These are phyloP conservation scores for Phyllostomus hastatus DNA, from an alignment of 2,113 vertebrate genomes.

Conservation along the genomic window DNA sequence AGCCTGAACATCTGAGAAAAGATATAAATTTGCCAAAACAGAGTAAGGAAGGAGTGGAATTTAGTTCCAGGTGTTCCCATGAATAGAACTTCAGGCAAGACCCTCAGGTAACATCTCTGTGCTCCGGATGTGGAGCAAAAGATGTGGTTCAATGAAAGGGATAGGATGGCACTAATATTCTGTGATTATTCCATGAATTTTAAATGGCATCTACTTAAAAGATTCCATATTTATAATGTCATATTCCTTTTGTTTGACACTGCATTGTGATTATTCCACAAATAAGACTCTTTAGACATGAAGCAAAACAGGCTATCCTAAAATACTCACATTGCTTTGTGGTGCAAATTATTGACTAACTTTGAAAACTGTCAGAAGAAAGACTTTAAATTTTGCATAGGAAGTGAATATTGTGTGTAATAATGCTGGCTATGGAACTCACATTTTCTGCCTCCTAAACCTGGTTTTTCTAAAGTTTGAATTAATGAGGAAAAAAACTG, in stretches of 20 bases:
- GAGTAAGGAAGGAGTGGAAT: background rate
- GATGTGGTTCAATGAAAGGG: background rate
- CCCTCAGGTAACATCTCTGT: background rate
- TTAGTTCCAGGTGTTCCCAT: background rate
- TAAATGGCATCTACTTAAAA: slow-evolving; percentile 1
- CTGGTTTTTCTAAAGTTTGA: background rate
- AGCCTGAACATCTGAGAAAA: slow-evolving; percentile 39
- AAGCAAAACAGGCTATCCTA: background rate
- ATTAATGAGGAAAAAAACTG: slow-evolving; percentile 35
- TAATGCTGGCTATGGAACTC: background rate
- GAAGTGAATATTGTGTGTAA: background rate
- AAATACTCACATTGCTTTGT: background rate
- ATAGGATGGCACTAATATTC: background rate
- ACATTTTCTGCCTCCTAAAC: background rate
- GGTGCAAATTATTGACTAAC: background rate
- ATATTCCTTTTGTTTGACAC: background rate
- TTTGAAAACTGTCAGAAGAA: background rate
- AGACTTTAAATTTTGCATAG: background rate
- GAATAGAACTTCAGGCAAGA: background rate
- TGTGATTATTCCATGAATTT: background rate
- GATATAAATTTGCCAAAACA: background rate
- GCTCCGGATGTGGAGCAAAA: background rate
- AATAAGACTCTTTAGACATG: background rate
- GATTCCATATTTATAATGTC: background rate
- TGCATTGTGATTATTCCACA: background rate